Conservation (phyloP, 2,113 vertebrate genomes). For the Falcunculus frontatus region DNA sequence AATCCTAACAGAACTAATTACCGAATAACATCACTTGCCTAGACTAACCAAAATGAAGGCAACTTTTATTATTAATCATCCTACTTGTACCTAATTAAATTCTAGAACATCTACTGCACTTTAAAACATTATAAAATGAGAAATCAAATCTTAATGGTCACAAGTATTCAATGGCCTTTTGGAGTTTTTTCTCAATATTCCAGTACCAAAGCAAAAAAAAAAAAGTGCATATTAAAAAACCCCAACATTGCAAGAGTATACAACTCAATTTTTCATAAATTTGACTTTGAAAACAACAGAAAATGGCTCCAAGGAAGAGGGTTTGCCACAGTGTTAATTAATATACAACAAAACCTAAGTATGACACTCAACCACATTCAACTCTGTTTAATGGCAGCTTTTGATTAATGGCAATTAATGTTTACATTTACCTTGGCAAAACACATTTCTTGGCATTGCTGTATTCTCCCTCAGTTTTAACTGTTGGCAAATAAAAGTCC, state of each 20-base stretch:
- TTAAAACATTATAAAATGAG: slow-evolving; percentile 55
- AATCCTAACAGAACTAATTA: slow-evolving; percentile 64
- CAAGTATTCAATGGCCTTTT: not conserved
- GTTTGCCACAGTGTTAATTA: not conserved
- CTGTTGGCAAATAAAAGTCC: slow-evolving; percentile 8
- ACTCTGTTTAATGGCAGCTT: slow-evolving; percentile 20
- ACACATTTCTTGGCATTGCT: slow-evolving; percentile 38
- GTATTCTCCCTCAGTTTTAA: not conserved
- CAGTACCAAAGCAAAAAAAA: slow-evolving; percentile 56
- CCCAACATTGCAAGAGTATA: not conserved
- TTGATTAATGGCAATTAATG: slow-evolving; percentile 56
- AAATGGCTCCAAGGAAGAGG: slow-evolving; percentile 37
- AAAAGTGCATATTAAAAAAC: slow-evolving; percentile 57
- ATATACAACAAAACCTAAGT: not conserved
- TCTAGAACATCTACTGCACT: slow-evolving; percentile 53
- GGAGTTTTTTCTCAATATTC: slow-evolving; percentile 12
- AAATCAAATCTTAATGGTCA: slow-evolving; percentile 17
- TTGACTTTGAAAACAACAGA: slow-evolving; percentile 14
- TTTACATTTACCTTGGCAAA: slow-evolving; percentile 25
- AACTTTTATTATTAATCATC: slow-evolving; percentile 40
- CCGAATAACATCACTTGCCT: slow-evolving; percentile 53
- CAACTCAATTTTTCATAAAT: not conserved
- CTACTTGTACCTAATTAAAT: slow-evolving; percentile 53
- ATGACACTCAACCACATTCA: slow-evolving; percentile 18
- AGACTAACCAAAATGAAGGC: slow-evolving; percentile 66